Evolutionary conservation across 2,888 invertebrate species (phyloP), one percentile per base, ranked within the genome.

Genomic region (Megalurothrips usitatus): DNA sequence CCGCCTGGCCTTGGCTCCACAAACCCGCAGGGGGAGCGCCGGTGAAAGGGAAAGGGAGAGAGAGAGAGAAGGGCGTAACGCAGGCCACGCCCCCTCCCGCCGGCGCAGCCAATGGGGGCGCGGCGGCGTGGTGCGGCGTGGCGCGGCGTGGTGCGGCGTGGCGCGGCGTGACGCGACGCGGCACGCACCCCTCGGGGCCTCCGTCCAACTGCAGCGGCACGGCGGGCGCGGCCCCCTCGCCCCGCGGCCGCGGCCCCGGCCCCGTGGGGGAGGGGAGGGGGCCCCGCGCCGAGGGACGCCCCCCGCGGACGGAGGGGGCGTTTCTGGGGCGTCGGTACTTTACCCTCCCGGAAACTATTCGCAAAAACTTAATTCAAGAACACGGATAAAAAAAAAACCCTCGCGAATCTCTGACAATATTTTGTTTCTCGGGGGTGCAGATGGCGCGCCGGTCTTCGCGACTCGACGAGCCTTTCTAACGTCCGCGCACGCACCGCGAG

Each of bases 51-150:
- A 75, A 75, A 75, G 68, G 12, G 68, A 75, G 26, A 75, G 58
- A 17, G 52, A 12, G 14, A 14, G 19, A 58, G 58, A 19, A 58
- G 58, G 58, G 58, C 58, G 58, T 58, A 58, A 58, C 17, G 58
- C 58, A 58, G 58, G 68, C 68, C 68, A 75, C 68, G 68, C 68
- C 68, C 68, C 68, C 26, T 26, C 12, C 68, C 68, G 23, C 68
- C 8, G 11, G 23, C 23, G 10, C 68, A 10, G 26, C 68, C 68
- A 75, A 75, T 75, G 26, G 10, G 26, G 68, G 1, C 26, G 68
- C 26, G 26, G 58, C 14, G 58, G 58, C 23, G 23, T 12, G 68
- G 6, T 23, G 68, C 68, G n/a, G 68, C n/a, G 68, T 0, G 23
- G n/a, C 23, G n/a, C 19, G n/a, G 19, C 63, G 1, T 19, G n/a